Evolutionary conservation across 2,113 vertebrate genomes (phyloP), one percentile per base, ranked within the genome.

Genomic region (Fulmarus glacialis): DNA sequence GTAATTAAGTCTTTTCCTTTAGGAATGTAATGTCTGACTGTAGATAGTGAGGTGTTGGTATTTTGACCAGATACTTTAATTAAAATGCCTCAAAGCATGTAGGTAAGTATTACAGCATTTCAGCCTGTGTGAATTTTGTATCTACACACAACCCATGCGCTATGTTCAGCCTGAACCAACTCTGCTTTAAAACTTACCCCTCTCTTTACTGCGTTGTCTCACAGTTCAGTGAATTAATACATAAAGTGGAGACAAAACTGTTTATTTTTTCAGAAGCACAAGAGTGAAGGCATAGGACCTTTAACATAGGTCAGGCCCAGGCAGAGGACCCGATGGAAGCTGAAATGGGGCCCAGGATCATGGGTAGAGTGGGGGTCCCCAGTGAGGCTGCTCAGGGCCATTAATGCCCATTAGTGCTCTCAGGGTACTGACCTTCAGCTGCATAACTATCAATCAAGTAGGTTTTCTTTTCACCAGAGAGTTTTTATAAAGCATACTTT

Each of bases 291-390:
- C 19, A 47, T 6, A 62, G 21, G 29, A 87, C 18, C 9, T 62
- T 22, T 16, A 70, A n/a, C 5, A 19, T 1, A 36, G 0, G 0
- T 87, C 12, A 47, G 2, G 1, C 14, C 18, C 5, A 32, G 15
- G 17, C 17, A 55, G 30, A 23, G 32, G 23, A 8, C 29, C 15
- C 0, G 0, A 27, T 0, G 0, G 32, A 30, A 66, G 36, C 23
- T 60, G 36, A 47, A 70, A 23, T 43, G 11, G 27, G 32, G 11
- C 3, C 8, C 12, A 23, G n/a, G 11, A 29, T 63, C 43, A 42
- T 5, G 30, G 6, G 22, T 45, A 13, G 8, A 47, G 6, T 30
- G 4, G 6, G 4, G 9, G n/a, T 73, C 15, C 14, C 24, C 50
- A 24, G 32, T 63, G 64, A 85, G 20, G 12, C 7, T 58, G 23